phyloP scores from a whole-genome alignment of 2,113 vertebrate genomes.

The Anolis sagrei region DNA sequence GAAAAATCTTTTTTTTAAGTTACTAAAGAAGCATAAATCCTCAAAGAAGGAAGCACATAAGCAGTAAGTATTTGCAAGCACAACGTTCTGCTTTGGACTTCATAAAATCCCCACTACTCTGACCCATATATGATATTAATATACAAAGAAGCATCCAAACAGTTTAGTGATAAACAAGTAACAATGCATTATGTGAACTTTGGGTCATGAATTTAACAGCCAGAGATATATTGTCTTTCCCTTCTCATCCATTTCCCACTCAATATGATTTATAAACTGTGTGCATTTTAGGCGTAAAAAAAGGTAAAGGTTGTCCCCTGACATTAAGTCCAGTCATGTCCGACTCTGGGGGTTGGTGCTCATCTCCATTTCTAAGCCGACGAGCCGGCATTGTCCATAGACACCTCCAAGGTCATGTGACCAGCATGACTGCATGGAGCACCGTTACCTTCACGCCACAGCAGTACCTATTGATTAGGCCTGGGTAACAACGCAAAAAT shows the following conservation, averaged over 20 bases:
- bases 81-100: conserved; percentile 23
- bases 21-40: neutral
- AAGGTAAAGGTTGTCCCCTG: no score
- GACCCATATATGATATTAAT: conserved; percentile 22
- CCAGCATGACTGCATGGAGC: no score
- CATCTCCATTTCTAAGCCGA: no score
- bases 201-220: conserved; percentile 11
- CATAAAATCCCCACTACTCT: conserved; percentile 25
- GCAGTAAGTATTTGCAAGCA: conserved; percentile 58
- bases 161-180: neutral
- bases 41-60: neutral
- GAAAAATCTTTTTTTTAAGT: neutral
- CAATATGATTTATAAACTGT: conserved; percentile 1
- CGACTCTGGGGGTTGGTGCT: no score
- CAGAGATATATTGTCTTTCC: conserved; percentile 23
- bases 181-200: conserved; percentile 31
- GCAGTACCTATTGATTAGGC: no score
- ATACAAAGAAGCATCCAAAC: conserved; percentile 30
- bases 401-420: no score
- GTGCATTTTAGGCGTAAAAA: no score
- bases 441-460: no score
- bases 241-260: conserved; percentile 15
- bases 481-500: no score
- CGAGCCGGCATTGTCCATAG: no score
- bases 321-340: no score